Percentiles rank a stretch among this genome's conserved stretches.
These are phyloP conservation scores for Ctenicera cuprea DNA, from an alignment of 2,888 invertebrate genomes.

Conservation along the genomic window DNA sequence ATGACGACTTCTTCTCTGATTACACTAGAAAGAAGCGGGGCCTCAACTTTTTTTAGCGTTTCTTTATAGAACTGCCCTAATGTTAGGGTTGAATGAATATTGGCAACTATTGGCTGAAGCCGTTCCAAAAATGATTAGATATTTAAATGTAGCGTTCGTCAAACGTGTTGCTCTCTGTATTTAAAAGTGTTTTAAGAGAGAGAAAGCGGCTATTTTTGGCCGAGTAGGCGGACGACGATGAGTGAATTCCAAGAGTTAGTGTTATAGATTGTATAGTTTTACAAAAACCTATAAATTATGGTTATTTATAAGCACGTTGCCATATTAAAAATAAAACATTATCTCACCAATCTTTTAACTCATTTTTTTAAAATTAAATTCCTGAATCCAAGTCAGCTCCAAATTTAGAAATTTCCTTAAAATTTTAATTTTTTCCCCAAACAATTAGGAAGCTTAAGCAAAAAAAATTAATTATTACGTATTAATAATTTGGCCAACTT, in stretches of 20 bases:
- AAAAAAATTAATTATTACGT: too few species aligned
- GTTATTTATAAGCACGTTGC: constrained; percentile 35
- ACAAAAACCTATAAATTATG: constrained; percentile 28
- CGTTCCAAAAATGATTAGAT: constrained; percentile 19
- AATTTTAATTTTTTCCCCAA: too few species aligned
- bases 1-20: constrained; percentile 15
- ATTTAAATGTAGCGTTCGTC: constrained; percentile 24
- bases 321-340: constrained; percentile 19
- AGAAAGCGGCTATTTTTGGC: constrained; percentile 27
- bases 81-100: not conserved
- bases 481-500: too few species aligned
- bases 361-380: not conserved
- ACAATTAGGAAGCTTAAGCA: too few species aligned
- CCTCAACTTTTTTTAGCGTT: constrained; percentile 6
- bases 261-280: constrained; percentile 18
- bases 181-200: constrained; percentile 19
- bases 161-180: constrained; percentile 2
- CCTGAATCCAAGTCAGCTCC: not conserved
- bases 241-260: constrained; percentile 27
- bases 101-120: constrained; percentile 16
- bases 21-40: constrained; percentile 18
- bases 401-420: not conserved
- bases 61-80: not conserved
- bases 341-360: not conserved
- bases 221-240: constrained; percentile 34